Conservation (phyloP, 2,888 invertebrate genomes). For the Hydraecia micacea region DNA sequence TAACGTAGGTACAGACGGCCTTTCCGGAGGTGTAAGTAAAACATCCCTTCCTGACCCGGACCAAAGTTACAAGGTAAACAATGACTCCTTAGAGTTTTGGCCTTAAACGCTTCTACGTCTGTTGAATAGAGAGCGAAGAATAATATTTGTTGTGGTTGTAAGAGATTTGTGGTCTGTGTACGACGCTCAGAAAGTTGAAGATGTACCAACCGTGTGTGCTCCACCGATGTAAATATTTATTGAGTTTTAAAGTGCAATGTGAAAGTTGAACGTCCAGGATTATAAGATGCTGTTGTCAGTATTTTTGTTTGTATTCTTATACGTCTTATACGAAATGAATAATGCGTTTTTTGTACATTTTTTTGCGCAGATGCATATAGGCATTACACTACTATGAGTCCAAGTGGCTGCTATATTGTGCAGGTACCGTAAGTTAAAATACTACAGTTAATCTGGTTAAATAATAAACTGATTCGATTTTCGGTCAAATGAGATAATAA, state of each 20-base stretch:
- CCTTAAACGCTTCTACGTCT: constrained; percentile 67
- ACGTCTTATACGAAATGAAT: constrained; percentile 8
- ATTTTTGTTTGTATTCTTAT: constrained; percentile 12
- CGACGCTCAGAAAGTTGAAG: constrained; percentile 49
- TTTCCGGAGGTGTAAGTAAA: constrained; percentile 72
- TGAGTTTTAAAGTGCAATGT: constrained; percentile 52
- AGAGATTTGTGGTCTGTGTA: constrained; percentile 65
- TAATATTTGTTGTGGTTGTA: constrained; percentile 66
- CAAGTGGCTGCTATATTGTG: neutral
- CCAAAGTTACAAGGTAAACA: constrained; percentile 70
- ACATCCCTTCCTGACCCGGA: constrained; percentile 72
- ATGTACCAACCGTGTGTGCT: constrained; percentile 51
- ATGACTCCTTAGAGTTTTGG: constrained; percentile 68
- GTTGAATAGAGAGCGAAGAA: constrained; percentile 66
- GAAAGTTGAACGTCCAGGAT: constrained; percentile 28
- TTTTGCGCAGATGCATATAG: neutral
- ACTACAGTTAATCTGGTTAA: neutral
- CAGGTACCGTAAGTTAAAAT: neutral
- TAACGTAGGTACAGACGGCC: constrained; percentile 65
- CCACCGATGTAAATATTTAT: constrained; percentile 57
- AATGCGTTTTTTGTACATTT: constrained; percentile 2
- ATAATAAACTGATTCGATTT: neutral
- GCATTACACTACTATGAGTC: too few relatives aligned
- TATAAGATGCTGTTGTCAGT: constrained; percentile 6
- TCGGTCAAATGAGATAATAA: neutral